A percentile compares a stretch with the other conserved stretches of the same genome.
Evolutionary conservation across 2,888 invertebrate species (phyloP).

Genomic region (Agrilus mali): DNA sequence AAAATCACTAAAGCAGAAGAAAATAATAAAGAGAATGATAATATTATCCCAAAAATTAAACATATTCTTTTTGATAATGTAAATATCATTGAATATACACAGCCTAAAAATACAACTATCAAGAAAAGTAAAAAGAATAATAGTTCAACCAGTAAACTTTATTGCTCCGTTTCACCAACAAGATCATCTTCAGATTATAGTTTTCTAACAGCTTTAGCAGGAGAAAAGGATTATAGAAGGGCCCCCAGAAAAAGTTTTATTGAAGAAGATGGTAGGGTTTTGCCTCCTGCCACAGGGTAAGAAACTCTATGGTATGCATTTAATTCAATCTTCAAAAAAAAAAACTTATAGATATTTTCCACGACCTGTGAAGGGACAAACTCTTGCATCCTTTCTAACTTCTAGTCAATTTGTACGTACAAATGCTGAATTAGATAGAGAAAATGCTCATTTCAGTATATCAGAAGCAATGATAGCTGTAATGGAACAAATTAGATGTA

Average conservation of each 20-base stretch:
- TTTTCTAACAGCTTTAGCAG: constrained; percentile 26
- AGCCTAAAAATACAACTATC: constrained; percentile 22
- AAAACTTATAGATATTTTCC: constrained; percentile 36
- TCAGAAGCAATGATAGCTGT: constrained; percentile 75
- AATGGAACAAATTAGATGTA: constrained; percentile 61
- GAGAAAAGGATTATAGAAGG: constrained; percentile 35
- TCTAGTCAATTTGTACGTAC: constrained; percentile 56
- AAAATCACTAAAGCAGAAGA: not conserved
- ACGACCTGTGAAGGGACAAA: constrained; percentile 53
- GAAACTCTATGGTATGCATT: not conserved
- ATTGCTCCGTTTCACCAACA: constrained; percentile 12
- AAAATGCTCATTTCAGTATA: constrained; percentile 77
- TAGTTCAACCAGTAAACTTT: too few relatives aligned
- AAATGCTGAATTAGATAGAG: constrained; percentile 67
- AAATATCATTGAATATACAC: constrained; percentile 29
- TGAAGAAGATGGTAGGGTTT: constrained; percentile 45
- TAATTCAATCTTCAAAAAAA: not conserved
- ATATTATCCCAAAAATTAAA: constrained; percentile 15
- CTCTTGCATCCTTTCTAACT: constrained; percentile 57
- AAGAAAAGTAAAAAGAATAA: constrained; percentile 12
- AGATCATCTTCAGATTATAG: constrained; percentile 28
- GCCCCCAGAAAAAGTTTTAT: constrained; percentile 43
- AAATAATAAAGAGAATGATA: constrained; percentile 5
- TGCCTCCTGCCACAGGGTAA: constrained; percentile 45
- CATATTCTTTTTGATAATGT: constrained; percentile 28